Conservation (phyloP, 2,113 vertebrate genomes). For the Oryzias javanicus region DNA sequence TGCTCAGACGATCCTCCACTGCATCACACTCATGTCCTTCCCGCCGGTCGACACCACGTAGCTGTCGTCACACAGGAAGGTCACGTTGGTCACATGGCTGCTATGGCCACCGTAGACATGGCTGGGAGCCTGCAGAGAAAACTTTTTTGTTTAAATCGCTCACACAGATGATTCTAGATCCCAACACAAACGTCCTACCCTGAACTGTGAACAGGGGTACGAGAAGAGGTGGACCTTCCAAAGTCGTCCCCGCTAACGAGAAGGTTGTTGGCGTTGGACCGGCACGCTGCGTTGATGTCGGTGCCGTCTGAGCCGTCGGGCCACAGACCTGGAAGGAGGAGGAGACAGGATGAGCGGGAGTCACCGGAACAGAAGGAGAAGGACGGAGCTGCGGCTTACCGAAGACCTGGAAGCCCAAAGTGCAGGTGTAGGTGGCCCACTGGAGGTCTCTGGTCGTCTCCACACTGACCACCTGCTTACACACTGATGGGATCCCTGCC, state of each 20-base stretch:
- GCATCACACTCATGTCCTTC: slow-evolving; percentile 98
- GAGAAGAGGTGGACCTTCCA: slow-evolving; percentile 96
- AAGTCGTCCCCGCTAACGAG: slow-evolving; percentile 95
- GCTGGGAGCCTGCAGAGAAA: slow-evolving; percentile 85
- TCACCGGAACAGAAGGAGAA: background rate
- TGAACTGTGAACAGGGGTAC: slow-evolving; percentile 92
- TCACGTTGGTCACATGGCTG: slow-evolving; percentile 97
- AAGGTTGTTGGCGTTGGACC: slow-evolving; percentile 83
- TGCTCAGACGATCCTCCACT: slow-evolving; percentile 92
- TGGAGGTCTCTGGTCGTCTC: slow-evolving; percentile 92
- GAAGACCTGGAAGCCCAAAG: slow-evolving; percentile 94
- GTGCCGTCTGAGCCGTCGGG: slow-evolving; percentile 97
- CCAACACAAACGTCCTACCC: slow-evolving; percentile 76
- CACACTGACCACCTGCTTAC: slow-evolving; percentile 96
- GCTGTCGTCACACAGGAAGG: slow-evolving; percentile 90
- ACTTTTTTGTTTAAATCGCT: background rate
- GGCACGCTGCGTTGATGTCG: slow-evolving; percentile 91
- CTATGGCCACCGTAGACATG: slow-evolving; percentile 92
- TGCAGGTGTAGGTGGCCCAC: slow-evolving; percentile 91
- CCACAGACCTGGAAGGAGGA: slow-evolving; percentile 85
- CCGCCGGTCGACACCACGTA: slow-evolving; percentile 95
- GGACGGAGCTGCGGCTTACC: slow-evolving; percentile 72
- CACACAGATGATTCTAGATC: background rate
- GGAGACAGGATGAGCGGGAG: background rate
- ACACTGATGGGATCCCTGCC: slow-evolving; percentile 93